phyloP scores from a whole-genome alignment of 2,888 invertebrate species.

The Smittia sp. region DNA sequence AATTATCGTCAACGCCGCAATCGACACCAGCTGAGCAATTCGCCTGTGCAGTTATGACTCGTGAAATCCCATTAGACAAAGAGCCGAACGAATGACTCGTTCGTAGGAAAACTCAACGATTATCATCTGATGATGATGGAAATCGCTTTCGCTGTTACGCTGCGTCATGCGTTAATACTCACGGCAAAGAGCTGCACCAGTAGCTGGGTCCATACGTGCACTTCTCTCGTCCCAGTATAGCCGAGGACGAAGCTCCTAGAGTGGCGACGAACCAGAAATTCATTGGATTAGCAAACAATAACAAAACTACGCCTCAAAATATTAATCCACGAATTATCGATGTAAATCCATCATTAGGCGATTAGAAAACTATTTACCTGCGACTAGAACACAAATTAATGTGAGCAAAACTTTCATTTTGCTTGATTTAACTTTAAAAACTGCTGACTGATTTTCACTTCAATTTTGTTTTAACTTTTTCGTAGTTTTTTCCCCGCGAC shows the following conservation, averaged over 20 bases:
- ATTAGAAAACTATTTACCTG: no score
- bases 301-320: not conserved
- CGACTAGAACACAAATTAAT: no score
- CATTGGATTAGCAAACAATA: not conserved
- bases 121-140: not conserved
- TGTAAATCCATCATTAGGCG: no score
- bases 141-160: not conserved
- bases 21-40: no score
- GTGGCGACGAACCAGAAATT: not conserved
- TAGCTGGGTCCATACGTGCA: constrained; percentile 29
- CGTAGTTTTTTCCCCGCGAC: no score
- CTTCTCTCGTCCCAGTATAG: constrained; percentile 8
- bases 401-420: no score
- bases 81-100: not conserved
- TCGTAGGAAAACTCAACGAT: not conserved
- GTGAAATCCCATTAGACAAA: not conserved
- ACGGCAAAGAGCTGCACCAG: constrained; percentile 27
- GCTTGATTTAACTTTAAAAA: no score
- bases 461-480: no score
- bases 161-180: not conserved
- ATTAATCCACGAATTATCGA: not conserved
- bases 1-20: not conserved
- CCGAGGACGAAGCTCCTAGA: not conserved
- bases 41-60: not conserved
- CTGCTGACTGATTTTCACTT: no score